These are phyloP conservation scores for Brenthis ino DNA, from an alignment of 2,888 invertebrate genomes.

Conservation along the genomic window DNA sequence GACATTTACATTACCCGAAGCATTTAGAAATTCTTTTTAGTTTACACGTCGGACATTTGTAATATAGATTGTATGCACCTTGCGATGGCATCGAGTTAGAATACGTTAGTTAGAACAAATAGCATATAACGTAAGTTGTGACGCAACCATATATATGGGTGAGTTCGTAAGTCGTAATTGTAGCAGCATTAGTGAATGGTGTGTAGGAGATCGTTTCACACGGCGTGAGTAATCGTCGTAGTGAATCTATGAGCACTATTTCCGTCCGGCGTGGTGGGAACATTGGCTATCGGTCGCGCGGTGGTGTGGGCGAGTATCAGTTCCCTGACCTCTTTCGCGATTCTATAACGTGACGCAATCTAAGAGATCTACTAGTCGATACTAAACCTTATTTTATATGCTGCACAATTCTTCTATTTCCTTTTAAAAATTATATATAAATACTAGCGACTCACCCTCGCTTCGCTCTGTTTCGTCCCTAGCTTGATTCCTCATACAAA, in stretches of 20 bases:
- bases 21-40: background rate
- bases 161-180: constrained; percentile 33
- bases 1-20: constrained; percentile 1
- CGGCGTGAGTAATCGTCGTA: constrained; percentile 55
- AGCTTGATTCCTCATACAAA: no score
- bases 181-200: constrained; percentile 44
- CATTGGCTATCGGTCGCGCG: constrained; percentile 44
- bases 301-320: constrained; percentile 57
- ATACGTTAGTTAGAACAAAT: background rate
- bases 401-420: background rate
- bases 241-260: constrained; percentile 57
- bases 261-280: constrained; percentile 39
- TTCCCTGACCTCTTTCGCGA: constrained; percentile 66
- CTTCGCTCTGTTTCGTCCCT: no score
- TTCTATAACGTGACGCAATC: constrained; percentile 42
- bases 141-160: constrained; percentile 21
- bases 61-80: background rate
- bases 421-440: background rate
- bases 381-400: background rate
- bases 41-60: background rate
- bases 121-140: constrained; percentile 9
- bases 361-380: constrained; percentile 6
- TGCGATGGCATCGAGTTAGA: background rate
- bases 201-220: constrained; percentile 43
- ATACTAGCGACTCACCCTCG: no score